Percentiles rank a stretch among this genome's conserved stretches.
phyloP scores from a whole-genome alignment of 2,113 vertebrate genomes.

The Lota lota region DNA sequence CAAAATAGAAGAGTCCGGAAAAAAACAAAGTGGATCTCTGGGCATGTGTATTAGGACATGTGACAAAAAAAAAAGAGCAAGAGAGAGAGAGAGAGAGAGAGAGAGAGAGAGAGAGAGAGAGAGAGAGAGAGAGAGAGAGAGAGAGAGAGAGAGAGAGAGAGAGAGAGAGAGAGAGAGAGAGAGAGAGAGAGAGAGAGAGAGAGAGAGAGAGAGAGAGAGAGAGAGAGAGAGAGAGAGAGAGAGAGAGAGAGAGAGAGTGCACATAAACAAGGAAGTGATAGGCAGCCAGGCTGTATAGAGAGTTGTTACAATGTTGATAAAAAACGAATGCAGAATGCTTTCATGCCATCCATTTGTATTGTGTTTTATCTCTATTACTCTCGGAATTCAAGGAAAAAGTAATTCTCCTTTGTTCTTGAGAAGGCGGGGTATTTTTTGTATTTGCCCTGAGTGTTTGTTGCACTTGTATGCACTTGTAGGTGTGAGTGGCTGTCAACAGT shows the following conservation, averaged over 20 bases:
- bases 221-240: not conserved
- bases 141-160: not conserved
- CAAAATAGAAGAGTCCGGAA: constrained; percentile 39
- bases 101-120: not conserved
- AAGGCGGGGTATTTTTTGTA: not conserved
- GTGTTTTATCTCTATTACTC: too few species aligned
- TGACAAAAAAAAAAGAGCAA: not conserved
- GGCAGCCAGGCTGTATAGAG: too few species aligned
- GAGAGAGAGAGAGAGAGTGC: not conserved
- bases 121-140: not conserved
- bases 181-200: not conserved
- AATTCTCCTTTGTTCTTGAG: too few species aligned
- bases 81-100: not conserved
- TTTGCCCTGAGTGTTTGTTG: constrained; percentile 7
- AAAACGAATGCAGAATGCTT: too few species aligned
- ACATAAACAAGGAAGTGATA: too few species aligned
- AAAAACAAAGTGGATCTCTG: constrained; percentile 2
- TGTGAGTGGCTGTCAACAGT: not conserved
- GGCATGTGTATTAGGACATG: not conserved
- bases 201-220: not conserved
- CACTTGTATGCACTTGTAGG: constrained; percentile 11
- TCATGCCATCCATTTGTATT: too few species aligned
- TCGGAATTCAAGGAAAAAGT: too few species aligned
- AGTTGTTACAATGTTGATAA: too few species aligned
- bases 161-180: not conserved